Evolutionary conservation across 2,113 vertebrate species (phyloP), one percentile per base, ranked within the genome.

Genomic region (Hoplias malabaricus): DNA sequence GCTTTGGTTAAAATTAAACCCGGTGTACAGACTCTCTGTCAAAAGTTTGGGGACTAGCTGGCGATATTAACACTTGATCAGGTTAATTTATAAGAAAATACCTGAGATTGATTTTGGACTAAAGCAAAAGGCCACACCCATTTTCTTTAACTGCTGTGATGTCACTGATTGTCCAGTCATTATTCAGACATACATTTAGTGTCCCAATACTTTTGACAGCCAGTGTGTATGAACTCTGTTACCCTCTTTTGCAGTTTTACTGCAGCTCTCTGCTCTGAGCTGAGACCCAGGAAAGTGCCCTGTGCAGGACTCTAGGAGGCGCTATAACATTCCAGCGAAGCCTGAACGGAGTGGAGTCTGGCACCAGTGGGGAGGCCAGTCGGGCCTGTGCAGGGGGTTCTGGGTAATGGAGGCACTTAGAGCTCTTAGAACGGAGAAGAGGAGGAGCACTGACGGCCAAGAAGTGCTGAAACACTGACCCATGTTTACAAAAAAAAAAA

Each of bases 221-320:
- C 10, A 40, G 62, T 38, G n/a, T 63, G 23, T 14, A 21, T 16
- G 21, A 7, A 75, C 56, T 69, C 31, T 36, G 19, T 70, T 23
- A 59, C 65, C 57, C 48, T 50, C 21, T 83, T 83, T 80, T 77
- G 77, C 77, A 31, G 40, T 21, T 54, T 69, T 83, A 83, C 61
- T 67, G 72, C 67, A 83, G 62, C 34, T 83, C 81, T 80, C 81
- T 76, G 69, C 73, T 83, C 65, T 83, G 81, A 80, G 81, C 80
- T 34, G 81, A 83, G n/a, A 83, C 78, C 81, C 81, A 83, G 62
- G 81, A 83, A 76, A 83, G 77, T 36, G 81, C 81, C 54, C 81
- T 80, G 31, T 77, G 81, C 77, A 83, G 73, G 69, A 83, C 81
- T 36, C 81, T 77, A 75, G 81, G 81, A 29, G 77, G 77, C 73